Evolutionary conservation across 2,113 vertebrate species (phyloP).

Genomic region (Gymnogyps californianus): DNA sequence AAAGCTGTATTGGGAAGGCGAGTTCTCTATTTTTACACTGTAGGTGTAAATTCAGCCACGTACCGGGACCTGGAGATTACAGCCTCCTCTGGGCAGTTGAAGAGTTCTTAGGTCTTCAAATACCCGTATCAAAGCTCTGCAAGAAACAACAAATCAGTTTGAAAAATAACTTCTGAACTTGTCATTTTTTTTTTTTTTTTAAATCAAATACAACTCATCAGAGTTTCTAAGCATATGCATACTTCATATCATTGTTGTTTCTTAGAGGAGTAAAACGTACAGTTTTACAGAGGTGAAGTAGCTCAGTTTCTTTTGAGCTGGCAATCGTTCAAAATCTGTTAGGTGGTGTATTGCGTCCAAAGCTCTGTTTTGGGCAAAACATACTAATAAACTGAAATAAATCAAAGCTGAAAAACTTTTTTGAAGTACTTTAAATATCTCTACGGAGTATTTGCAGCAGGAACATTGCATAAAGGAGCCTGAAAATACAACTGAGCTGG

Average conservation of each 20-base stretch:
- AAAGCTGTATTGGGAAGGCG: background rate
- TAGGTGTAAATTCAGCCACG: background rate
- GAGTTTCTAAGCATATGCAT: background rate
- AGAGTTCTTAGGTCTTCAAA: background rate
- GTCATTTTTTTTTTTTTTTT: no score
- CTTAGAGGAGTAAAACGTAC: background rate
- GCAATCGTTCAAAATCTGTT: background rate
- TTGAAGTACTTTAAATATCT: background rate
- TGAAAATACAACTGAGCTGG: background rate
- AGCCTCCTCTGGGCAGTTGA: background rate
- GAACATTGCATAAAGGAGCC: background rate
- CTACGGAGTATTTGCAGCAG: background rate
- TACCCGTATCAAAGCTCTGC: background rate
- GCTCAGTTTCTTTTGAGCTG: background rate
- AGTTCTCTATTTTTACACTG: background rate
- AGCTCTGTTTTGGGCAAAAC: background rate
- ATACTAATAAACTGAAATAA: background rate
- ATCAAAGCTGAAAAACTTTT: background rate
- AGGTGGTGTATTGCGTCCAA: background rate
- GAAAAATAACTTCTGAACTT: background rate
- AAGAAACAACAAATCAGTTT: background rate
- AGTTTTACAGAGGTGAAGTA: background rate
- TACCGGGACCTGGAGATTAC: background rate
- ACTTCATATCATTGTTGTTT: fast-evolving
- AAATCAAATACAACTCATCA: no score